phyloP scores from a whole-genome alignment of 2,888 invertebrate species.

The Junonia oenone region DNA sequence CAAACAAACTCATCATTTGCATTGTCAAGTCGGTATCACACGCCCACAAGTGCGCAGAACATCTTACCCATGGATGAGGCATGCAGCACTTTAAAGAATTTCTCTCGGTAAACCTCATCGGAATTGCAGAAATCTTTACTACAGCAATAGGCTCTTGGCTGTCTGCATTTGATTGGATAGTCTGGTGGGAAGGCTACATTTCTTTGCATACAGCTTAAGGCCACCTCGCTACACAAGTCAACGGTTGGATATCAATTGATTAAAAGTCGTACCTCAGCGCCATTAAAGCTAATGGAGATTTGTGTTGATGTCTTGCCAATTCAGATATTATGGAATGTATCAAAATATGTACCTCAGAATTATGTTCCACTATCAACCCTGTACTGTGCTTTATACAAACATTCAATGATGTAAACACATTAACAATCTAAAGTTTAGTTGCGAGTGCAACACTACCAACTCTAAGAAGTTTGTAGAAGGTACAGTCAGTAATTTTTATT shows the following conservation, averaged over 20 bases:
- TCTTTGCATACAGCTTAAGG: slow-evolving; percentile 79
- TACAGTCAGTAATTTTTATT: slow-evolving; percentile 16
- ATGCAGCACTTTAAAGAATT: slow-evolving; percentile 51
- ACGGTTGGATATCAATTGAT: slow-evolving; percentile 57
- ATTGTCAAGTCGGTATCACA: slow-evolving; percentile 58
- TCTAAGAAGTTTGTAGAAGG: slow-evolving; percentile 16
- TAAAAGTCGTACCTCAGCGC: slow-evolving; percentile 42
- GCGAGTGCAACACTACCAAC: neutral
- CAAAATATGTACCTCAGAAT: slow-evolving; percentile 33
- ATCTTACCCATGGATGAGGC: slow-evolving; percentile 62
- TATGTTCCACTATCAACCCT: slow-evolving; percentile 7
- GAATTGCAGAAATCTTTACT: slow-evolving; percentile 67
- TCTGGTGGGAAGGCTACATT: slow-evolving; percentile 77
- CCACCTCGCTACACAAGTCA: slow-evolving; percentile 65
- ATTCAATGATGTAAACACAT: neutral
- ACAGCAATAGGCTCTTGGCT: slow-evolving; percentile 66
- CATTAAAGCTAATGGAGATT: slow-evolving; percentile 36
- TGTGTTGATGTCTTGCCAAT: slow-evolving; percentile 69
- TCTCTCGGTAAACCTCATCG: slow-evolving; percentile 55
- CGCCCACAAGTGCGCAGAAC: slow-evolving; percentile 54
- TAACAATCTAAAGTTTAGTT: neutral
- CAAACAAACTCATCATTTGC: slow-evolving; percentile 68
- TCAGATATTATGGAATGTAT: slow-evolving; percentile 11
- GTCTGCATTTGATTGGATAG: slow-evolving; percentile 61
- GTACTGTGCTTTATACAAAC: slow-evolving; percentile 32